Conservation (phyloP, 2,888 invertebrate genomes). For the Erebia palarica region DNA sequence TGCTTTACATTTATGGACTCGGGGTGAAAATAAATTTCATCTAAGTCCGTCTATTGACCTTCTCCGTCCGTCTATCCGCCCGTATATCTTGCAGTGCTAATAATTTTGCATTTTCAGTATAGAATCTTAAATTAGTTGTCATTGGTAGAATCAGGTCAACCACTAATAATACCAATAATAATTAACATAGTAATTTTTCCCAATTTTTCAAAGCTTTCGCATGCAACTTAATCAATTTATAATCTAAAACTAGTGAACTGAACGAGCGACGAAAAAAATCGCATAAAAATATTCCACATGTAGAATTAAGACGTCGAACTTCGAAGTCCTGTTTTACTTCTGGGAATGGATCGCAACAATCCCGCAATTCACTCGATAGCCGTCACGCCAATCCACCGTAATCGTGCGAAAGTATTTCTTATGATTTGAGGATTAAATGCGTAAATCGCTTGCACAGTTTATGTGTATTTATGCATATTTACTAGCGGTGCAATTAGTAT, state of each 20-base stretch:
- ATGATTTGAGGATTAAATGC: neutral
- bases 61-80: too few species aligned
- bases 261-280: too few species aligned
- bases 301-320: constrained; percentile 11
- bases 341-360: constrained; percentile 61
- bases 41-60: too few species aligned
- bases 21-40: neutral
- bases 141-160: too few species aligned
- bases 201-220: too few species aligned
- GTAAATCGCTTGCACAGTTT: neutral
- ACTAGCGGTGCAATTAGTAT: constrained; percentile 12
- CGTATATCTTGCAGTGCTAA: too few species aligned
- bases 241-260: too few species aligned
- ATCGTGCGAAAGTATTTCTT: constrained; percentile 8
- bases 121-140: too few species aligned
- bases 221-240: too few species aligned
- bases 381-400: constrained; percentile 28
- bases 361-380: constrained; percentile 46
- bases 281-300: neutral
- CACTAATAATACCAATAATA: too few species aligned
- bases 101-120: too few species aligned
- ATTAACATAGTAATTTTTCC: too few species aligned
- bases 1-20: constrained; percentile 7
- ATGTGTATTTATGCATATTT: neutral
- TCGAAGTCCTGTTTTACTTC: constrained; percentile 44